Evolutionary conservation across 2,113 vertebrate species (phyloP), one percentile per base, ranked within the genome.

Genomic region (Atrichornis clamosus): DNA sequence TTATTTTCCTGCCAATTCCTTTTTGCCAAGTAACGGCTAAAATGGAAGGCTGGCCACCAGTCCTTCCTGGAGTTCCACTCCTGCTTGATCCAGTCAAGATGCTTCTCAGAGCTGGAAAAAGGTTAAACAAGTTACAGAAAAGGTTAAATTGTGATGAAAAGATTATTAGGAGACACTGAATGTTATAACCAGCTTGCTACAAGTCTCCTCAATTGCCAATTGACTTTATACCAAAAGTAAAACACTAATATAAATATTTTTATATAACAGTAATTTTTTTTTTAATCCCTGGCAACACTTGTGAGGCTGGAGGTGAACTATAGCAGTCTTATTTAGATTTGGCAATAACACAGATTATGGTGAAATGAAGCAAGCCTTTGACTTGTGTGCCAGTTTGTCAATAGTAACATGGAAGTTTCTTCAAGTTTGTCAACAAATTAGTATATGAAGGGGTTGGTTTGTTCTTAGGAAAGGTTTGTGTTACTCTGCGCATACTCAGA

Each of bases 21-120:
- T 50, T 86, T 98, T 41, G 98, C 98, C 52, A 98, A 98, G 84
- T 98, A 98, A 63, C 21, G 84, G 33, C 98, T 99, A 90, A 99
- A 99, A 97, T 99, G 99, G 94, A 99, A 98, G 11, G 89, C 73
- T 14, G 98, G 98, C 99, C 99, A 99, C 98, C 99, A 99, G 79
- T 95, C 98, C 75, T 95, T 98, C 93, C 99, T 98, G 32, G 68
- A 60, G 18, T n/a, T 72, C 99, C 99, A 99, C 46, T 98, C 96
- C 53, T 97, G 90, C 11, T 78, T 73, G 41, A 99, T 90, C 89
- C 98, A 96, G 3, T 78, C 64, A 68, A 77, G 56, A 44, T 96
- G 96, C 56, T 91, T 96, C 79, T 96, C 96, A 84, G 87, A 91
- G 74, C 95, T 97, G 44, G 35, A 75, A 76, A 77, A 87, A 13